These are phyloP conservation scores for Holocentrus rufus DNA, from an alignment of 2,797 vertebrate genomes.

Conservation along the genomic window DNA sequence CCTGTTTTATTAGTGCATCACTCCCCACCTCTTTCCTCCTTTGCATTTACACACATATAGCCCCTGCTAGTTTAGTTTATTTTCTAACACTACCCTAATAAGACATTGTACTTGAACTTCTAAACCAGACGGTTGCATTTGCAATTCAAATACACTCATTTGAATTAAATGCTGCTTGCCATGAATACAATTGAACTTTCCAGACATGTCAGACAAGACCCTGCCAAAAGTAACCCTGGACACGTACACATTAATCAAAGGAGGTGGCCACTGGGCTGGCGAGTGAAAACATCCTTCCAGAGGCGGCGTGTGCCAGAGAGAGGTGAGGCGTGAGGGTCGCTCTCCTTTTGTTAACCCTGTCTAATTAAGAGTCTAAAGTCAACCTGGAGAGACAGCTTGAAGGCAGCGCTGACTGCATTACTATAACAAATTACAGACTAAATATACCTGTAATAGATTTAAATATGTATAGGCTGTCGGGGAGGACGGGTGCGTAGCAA, in stretches of 20 bases:
- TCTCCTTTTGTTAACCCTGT: slow-evolving; percentile 79
- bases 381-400: slow-evolving; percentile 63
- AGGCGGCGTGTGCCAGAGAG: slow-evolving; percentile 53
- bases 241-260: slow-evolving; percentile 84
- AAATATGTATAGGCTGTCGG: slow-evolving; percentile 48
- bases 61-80: slow-evolving; percentile 45
- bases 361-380: slow-evolving; percentile 79
- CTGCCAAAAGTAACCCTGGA: slow-evolving; percentile 80
- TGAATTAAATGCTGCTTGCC: slow-evolving; percentile 86
- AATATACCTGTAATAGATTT: slow-evolving; percentile 67
- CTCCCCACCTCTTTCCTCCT: background rate
- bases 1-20: slow-evolving; percentile 8
- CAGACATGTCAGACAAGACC: slow-evolving; percentile 83
- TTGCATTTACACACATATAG: slow-evolving; percentile 24
- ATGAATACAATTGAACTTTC: slow-evolving; percentile 89
- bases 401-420: slow-evolving; percentile 53
- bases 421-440: slow-evolving; percentile 57
- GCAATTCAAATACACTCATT: slow-evolving; percentile 89
- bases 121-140: slow-evolving; percentile 81
- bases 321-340: slow-evolving; percentile 57
- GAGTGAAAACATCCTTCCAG: slow-evolving; percentile 71
- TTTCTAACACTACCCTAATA: slow-evolving; percentile 57
- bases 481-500: slow-evolving; percentile 25
- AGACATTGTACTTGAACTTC: slow-evolving; percentile 81
- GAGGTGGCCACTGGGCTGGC: slow-evolving; percentile 66